These are phyloP conservation scores for Drosophila infuscata DNA, from an alignment of 2,888 invertebrate species.

Conservation along the genomic window DNA sequence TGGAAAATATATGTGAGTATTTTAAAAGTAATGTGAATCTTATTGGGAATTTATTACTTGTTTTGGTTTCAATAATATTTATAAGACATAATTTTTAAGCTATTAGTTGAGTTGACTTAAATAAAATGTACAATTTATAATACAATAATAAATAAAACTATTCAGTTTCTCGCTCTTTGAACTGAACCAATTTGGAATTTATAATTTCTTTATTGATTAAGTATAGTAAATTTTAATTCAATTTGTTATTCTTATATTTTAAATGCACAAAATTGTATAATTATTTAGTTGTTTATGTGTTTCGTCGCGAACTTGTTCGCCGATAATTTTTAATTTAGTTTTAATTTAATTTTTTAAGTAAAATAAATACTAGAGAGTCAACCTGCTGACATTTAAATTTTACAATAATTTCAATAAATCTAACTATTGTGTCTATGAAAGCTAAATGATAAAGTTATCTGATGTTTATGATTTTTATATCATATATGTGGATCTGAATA, in stretches of 20 bases:
- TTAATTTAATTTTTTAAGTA: too few relatives aligned
- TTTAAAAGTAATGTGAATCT: not conserved
- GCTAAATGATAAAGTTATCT: not conserved
- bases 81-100: not conserved
- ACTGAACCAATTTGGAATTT: too few relatives aligned
- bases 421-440: not conserved
- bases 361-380: too few relatives aligned
- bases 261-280: not conserved
- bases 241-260: not conserved
- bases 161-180: not conserved
- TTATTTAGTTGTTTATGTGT: not conserved
- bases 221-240: not conserved
- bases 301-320: too few relatives aligned
- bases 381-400: too few relatives aligned
- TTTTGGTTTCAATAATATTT: not conserved
- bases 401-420: too few relatives aligned
- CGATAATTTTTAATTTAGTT: too few relatives aligned
- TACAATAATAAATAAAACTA: not conserved
- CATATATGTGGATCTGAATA: not conserved
- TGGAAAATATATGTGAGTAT: not conserved
- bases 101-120: not conserved
- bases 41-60: not conserved
- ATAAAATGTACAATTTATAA: not conserved
- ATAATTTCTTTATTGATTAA: too few relatives aligned
- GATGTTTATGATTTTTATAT: not conserved